phyloP scores from a whole-genome alignment of 2,797 vertebrate species.

The Sphenodon punctatus region DNA sequence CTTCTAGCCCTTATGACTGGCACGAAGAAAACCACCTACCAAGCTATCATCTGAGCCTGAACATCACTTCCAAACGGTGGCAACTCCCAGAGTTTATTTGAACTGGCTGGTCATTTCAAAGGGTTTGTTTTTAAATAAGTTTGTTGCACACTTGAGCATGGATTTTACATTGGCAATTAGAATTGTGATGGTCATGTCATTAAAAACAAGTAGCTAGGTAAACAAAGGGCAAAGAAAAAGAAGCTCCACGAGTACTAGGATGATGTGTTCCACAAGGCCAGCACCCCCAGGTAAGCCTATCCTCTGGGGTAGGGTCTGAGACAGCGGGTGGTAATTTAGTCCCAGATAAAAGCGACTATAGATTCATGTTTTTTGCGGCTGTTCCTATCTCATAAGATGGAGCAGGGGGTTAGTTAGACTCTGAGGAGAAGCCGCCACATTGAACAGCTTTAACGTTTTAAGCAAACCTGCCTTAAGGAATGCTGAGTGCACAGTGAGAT shows the following conservation, averaged over 20 bases:
- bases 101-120: fast-evolving
- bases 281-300: too few relatives aligned
- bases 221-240: background rate
- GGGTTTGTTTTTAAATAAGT: fast-evolving
- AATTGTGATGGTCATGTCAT: background rate
- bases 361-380: too few relatives aligned
- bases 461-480: too few relatives aligned
- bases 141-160: fast-evolving
- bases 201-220: background rate
- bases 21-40: background rate
- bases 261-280: too few relatives aligned
- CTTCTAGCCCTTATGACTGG: fast-evolving
- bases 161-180: background rate
- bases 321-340: too few relatives aligned
- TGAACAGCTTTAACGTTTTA: too few relatives aligned
- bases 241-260: background rate
- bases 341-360: too few relatives aligned
- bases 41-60: background rate
- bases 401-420: too few relatives aligned
- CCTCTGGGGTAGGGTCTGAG: too few relatives aligned
- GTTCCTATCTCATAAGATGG: too few relatives aligned
- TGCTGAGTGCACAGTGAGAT: too few relatives aligned
- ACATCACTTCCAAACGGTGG: fast-evolving
- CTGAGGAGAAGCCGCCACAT: too few relatives aligned
- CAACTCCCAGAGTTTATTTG: background rate